Percentiles rank a stretch among this genome's conserved stretches.
These are phyloP conservation scores for Nephrocerus scutellatus DNA, from an alignment of 2,888 invertebrate genomes.

Conservation along the genomic window DNA sequence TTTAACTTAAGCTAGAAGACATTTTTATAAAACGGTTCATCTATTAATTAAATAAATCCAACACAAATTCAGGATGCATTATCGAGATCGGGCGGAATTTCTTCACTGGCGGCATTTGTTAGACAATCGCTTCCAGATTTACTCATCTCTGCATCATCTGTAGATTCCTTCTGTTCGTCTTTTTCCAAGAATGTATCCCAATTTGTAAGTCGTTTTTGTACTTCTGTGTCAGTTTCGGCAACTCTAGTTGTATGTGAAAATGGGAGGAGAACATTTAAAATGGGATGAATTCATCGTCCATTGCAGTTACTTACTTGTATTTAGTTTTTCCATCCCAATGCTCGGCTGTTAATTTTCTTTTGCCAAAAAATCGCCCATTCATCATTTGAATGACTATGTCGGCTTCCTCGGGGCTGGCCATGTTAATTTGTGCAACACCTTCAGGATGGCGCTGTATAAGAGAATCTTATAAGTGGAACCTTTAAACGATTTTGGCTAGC, in stretches of 20 bases:
- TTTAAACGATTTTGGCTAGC: no score
- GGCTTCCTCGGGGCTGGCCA: slow-evolving; percentile 84
- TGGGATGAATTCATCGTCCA: background rate
- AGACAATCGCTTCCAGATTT: no score
- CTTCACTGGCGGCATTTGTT: no score
- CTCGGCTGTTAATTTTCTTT: slow-evolving; percentile 75
- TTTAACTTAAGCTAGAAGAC: no score
- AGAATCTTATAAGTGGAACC: slow-evolving; percentile 1
- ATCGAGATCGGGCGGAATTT: no score
- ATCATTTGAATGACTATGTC: slow-evolving; percentile 81
- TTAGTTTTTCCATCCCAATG: slow-evolving; percentile 96
- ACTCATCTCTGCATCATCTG: slow-evolving; percentile 1
- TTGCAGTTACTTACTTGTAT: slow-evolving; percentile 59
- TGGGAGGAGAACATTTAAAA: background rate
- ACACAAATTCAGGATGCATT: no score
- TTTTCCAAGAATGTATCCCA: slow-evolving; percentile 80
- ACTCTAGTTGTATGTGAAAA: slow-evolving; percentile 52
- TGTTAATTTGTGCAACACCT: slow-evolving; percentile 88
- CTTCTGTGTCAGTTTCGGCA: slow-evolving; percentile 83
- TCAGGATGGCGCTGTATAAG: slow-evolving; percentile 72
- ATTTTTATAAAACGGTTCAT: no score
- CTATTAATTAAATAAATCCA: no score
- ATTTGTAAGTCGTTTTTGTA: slow-evolving; percentile 68
- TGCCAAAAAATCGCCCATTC: slow-evolving; percentile 85
- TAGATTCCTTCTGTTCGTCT: slow-evolving; percentile 45